Evolutionary conservation across 2,113 vertebrate genomes (phyloP).

Genomic region (Cephalopholis sonnerati): DNA sequence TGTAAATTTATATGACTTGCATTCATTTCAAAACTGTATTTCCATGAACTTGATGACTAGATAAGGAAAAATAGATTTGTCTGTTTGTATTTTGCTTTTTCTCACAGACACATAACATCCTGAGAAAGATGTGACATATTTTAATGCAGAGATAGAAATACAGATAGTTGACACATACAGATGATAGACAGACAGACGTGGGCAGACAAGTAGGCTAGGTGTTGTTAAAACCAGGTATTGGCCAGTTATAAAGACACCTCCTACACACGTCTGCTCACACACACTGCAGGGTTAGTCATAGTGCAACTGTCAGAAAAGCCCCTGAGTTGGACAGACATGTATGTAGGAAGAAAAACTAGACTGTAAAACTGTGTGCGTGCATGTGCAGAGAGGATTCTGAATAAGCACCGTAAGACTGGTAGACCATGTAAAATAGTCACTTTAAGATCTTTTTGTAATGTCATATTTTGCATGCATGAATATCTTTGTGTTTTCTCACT

Average conservation of each 20-base stretch:
- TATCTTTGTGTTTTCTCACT: conserved; percentile 83
- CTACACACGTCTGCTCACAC: conserved; percentile 20
- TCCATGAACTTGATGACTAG: conserved; percentile 24
- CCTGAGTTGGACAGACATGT: conserved; percentile 32
- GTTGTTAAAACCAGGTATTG: conserved; percentile 51
- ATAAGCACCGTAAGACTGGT: not conserved
- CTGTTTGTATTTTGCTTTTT: conserved; percentile 34
- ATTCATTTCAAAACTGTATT: conserved; percentile 17
- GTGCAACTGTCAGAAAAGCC: conserved; percentile 58
- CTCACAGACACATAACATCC: not conserved
- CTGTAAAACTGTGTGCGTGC: conserved; percentile 3
- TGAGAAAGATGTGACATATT: conserved; percentile 16
- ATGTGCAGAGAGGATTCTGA: not conserved
- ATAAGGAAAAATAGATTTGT: conserved; percentile 12
- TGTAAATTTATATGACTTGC: conserved; percentile 19
- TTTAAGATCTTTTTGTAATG: not conserved
- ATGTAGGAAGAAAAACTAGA: conserved; percentile 37
- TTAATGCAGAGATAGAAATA: not conserved
- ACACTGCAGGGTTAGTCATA: conserved; percentile 58
- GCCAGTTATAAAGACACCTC: conserved; percentile 40
- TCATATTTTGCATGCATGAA: not conserved
- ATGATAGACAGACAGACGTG: conserved; percentile 42
- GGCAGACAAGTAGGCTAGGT: conserved; percentile 54
- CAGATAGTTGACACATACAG: not conserved
- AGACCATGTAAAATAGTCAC: not conserved